Evolutionary conservation across 2,113 vertebrate genomes (phyloP).

Genomic region (Rhea pennata): DNA sequence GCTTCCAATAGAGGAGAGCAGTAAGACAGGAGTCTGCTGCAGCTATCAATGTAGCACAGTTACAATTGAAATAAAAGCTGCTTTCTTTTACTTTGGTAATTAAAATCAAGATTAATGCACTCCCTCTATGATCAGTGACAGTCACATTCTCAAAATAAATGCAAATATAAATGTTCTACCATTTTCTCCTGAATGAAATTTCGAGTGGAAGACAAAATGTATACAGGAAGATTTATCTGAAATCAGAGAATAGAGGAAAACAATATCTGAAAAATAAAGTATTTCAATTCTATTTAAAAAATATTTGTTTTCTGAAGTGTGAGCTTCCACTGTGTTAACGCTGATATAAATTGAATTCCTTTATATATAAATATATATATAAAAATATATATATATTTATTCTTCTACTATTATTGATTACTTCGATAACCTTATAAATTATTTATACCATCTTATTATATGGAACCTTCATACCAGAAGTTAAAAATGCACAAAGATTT

Average conservation of each 20-base stretch:
- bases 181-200: background rate
- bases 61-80: background rate
- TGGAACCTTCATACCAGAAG: background rate
- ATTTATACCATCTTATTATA: background rate
- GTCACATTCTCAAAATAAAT: constrained; percentile 26
- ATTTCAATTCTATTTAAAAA: constrained; percentile 10
- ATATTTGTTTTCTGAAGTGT: background rate
- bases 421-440: background rate
- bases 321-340: background rate
- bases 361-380: background rate
- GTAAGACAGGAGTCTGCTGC: constrained; percentile 48
- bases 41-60: constrained; percentile 16
- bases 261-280: background rate
- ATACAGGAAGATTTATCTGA: background rate
- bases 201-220: background rate
- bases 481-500: background rate
- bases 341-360: background rate
- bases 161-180: background rate
- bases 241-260: background rate
- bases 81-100: constrained; percentile 46
- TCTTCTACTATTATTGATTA: background rate
- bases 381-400: background rate
- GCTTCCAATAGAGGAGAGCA: background rate
- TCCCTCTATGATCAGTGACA: background rate
- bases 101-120: constrained; percentile 47